These are phyloP conservation scores for Nemapogon koenigi DNA, from an alignment of 2,888 invertebrate species.

Conservation along the genomic window DNA sequence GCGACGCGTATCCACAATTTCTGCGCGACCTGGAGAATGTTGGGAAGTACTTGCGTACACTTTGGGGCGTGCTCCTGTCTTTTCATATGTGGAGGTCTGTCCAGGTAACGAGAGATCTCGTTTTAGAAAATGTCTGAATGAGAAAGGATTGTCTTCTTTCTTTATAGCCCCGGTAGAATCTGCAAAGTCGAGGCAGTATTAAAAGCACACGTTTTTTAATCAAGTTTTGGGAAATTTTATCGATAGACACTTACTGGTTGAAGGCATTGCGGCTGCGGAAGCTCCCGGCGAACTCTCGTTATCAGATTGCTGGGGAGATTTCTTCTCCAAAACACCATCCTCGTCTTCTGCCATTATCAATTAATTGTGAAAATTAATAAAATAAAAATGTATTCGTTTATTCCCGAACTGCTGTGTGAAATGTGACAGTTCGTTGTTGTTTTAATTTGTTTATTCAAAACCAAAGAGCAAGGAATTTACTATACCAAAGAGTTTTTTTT, in stretches of 20 bases:
- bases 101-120: slow-evolving; percentile 65
- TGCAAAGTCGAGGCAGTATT: slow-evolving; percentile 32
- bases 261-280: no score
- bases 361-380: no score
- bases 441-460: no score
- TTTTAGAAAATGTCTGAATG: slow-evolving; percentile 84
- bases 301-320: slow-evolving; percentile 51
- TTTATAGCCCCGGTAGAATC: slow-evolving; percentile 51
- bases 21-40: slow-evolving; percentile 49
- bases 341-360: slow-evolving; percentile 65
- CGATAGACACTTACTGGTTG: no score
- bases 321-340: slow-evolving; percentile 58
- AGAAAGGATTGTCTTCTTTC: slow-evolving; percentile 80
- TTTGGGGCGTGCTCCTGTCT: slow-evolving; percentile 81
- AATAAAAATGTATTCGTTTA: no score
- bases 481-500: no score
- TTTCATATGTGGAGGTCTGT: slow-evolving; percentile 67
- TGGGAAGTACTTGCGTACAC: slow-evolving; percentile 63
- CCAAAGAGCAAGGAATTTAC: no score
- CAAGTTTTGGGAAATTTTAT: no score
- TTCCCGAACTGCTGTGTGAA: no score
- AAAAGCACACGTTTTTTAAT: no score
- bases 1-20: slow-evolving; percentile 35
- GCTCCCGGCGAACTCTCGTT: no score
- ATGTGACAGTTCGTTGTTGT: no score